A percentile compares a stretch with the other conserved stretches of the same genome.
These are phyloP conservation scores for Lanius ludovicianus DNA, from an alignment of 2,113 vertebrate species.

Conservation along the genomic window DNA sequence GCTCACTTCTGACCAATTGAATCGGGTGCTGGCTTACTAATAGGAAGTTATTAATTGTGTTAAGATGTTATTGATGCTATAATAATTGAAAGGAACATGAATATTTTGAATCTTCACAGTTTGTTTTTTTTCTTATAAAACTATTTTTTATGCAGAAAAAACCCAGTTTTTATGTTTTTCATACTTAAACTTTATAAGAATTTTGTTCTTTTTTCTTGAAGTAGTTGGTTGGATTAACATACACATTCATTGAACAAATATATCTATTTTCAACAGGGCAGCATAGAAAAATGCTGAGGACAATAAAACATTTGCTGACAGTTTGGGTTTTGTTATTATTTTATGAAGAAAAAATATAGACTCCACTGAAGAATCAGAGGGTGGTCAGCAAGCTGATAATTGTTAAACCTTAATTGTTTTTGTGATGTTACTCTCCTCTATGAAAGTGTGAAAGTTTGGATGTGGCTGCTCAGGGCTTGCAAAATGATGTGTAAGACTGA, in stretches of 20 bases:
- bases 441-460: background rate
- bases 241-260: background rate
- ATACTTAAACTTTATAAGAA: background rate
- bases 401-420: background rate
- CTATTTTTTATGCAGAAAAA: background rate
- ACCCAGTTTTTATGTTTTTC: background rate
- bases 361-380: background rate
- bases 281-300: background rate
- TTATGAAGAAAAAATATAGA: background rate
- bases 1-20: background rate
- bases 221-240: background rate
- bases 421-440: background rate
- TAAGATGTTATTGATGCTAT: background rate
- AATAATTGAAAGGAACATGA: background rate
- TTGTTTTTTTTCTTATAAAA: background rate
- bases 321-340: background rate
- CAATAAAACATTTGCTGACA: background rate
- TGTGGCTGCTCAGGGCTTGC: background rate
- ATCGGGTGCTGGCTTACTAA: background rate
- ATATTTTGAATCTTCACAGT: background rate
- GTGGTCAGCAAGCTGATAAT: rapidly evolving
- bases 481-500: background rate
- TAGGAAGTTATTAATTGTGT: background rate
- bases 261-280: background rate
- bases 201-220: background rate